Conservation (phyloP, 2,797 vertebrate species). For the Petrocephalus sullivani region DNA sequence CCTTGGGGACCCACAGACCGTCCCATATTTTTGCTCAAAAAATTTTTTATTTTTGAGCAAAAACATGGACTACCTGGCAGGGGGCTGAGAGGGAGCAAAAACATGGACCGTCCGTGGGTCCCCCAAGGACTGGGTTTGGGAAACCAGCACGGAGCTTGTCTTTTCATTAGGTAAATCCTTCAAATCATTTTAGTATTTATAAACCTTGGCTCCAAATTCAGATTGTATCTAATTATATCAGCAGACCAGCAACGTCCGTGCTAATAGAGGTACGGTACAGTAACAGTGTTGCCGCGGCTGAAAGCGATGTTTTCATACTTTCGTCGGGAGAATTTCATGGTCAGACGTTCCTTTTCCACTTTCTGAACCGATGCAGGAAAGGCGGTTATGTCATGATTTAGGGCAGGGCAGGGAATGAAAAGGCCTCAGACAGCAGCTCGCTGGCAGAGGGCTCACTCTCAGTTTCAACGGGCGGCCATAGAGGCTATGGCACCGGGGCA, state of each 20-base stretch:
- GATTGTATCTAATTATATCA: neutral
- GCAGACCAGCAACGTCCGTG: neutral
- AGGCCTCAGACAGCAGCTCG: neutral
- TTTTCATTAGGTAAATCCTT: neutral
- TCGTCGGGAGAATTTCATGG: neutral
- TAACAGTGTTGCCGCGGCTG: neutral
- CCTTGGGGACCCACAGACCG: neutral
- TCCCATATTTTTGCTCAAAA: neutral
- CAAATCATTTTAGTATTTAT: neutral
- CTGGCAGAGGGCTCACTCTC: neutral
- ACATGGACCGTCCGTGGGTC: neutral
- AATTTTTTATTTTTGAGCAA: no score
- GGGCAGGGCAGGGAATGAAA: slow-evolving; percentile 6
- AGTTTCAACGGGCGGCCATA: neutral
- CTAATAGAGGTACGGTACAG: neutral
- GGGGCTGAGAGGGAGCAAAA: neutral
- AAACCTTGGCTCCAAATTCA: neutral
- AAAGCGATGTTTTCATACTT: neutral
- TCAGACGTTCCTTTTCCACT: neutral
- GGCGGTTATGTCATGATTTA: slow-evolving; percentile 14
- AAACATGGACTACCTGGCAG: neutral
- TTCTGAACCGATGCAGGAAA: neutral
- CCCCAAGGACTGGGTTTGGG: neutral
- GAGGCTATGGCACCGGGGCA: neutral
- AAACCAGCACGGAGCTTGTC: neutral